Base-by-base conservation (phyloP, 2,113 vertebrate genomes). In the Suncus etruscus region DNA sequence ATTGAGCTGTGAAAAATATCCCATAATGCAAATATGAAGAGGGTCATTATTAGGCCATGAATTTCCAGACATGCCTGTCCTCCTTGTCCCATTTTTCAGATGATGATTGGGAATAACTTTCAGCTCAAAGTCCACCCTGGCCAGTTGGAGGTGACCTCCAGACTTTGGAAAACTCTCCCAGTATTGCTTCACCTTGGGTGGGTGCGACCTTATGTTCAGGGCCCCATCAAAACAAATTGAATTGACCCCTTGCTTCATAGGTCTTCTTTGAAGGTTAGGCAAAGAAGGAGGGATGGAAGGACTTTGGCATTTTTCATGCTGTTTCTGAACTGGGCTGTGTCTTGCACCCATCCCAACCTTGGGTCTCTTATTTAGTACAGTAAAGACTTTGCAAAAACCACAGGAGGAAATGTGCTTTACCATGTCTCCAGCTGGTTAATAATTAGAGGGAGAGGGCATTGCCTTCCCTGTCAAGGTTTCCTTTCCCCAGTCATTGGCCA, bases 341-440 rank as follows among this genome's bases (percentile, higher is more conserved):
- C 76, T 51, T 51, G 82, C 65, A 8, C 73, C 58, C 50, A 39
- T 39, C 39, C 5, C 39, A 3, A 39, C 39, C 3, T 39, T 54
- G 50, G 68, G 15, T 51, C 75, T 22, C 8, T 18, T 7, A 6
- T 7, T 15, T 3, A 3, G 75, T 92, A 83, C 79, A 90, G 93
- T 86, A 75, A 63, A 86, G 39, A 39, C 66, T 16, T 0, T 25
- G 0, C 0, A 54, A 70, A 85, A 1, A 6, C 74, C 14, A 65
- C 68, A 0, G 5, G 8, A 29, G 45, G 94, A 87, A 91, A 65
- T 95, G 78, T 47, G 63, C 27, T 89, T 94, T 69, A 61, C 72
- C 32, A 77, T 74, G 11, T 69, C 87, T 39, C 76, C 45, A 32
- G 76, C 93, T 96, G 92, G 96, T 96, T 96, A 96, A 96, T 96